Base-by-base conservation (phyloP, 1,140 invertebrate genomes). In the Drosophila sechellia region DNA sequence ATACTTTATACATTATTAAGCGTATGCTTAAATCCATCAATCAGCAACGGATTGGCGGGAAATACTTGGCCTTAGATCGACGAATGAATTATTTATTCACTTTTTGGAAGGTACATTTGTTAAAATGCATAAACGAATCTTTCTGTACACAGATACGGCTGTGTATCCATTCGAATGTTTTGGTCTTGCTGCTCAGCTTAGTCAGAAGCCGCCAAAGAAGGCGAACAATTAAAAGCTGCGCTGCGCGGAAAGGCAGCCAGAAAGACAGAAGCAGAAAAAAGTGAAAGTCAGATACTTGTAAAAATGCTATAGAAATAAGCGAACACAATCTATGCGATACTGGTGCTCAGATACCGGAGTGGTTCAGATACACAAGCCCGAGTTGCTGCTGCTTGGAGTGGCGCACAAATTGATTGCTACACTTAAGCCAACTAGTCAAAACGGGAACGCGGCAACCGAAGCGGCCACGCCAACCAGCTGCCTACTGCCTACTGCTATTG, bases 201-300 rank as follows among this genome's bases (percentile, higher is more conserved):
- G 50, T 49, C 50, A 27, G 37, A 27, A 20, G 35, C 61, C 48
- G 35, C 56, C 60, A 72, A 68, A 73, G 68, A 59, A 79, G 76
- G 60, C 46, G 55, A 71, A 66, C 66, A 79, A 66, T 83, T 79
- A 81, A 79, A 87, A 58, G 20, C 46, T 50, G 42, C 60, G 52
- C 76, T 70, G 49, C 49, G 48, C 34, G 50, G 15, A 56, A 49
- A 31, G 49, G 34, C 50, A 69, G 50, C 20, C 56, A 61, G 37
- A 17, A 60, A 64, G 35, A 69, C 64, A 43, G 37, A 66, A 52
- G 64, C 64, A 43, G 27, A 66, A 52, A 79, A 86, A 86, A 86
- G 83, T 86, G 83, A 86, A 86, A 86, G 83, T 86, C 61, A 59
- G 61, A 81, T 59, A 79, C 69, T 73, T 73, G 71, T 73, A 73